Evolutionary conservation across 2,888 invertebrate genomes (phyloP), one percentile per base, ranked within the genome.

Genomic region (Meiosimyza decipiens): DNA sequence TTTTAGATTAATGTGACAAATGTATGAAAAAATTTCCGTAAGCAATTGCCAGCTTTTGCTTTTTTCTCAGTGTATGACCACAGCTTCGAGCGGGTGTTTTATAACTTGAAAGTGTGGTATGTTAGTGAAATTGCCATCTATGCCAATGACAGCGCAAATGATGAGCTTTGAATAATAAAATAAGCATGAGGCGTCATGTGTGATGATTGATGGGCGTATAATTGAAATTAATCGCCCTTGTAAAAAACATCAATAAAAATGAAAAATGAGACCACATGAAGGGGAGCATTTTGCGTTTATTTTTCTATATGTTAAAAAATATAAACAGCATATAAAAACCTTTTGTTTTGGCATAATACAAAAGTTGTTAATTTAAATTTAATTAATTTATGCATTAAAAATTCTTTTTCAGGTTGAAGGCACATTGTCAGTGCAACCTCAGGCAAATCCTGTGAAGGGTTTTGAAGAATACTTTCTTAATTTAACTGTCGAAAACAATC

Each of bases 351-450:
- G 6, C 40, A 40, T 40, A 3, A 40, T 7, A 51, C 18, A 68
- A 33, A 52, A 51, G 49, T 7, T 16, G 13, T 0, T 54, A 49
- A 68, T 22, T 7, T 55, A 57, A 66, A 49, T 55, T 64, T 49
- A 6, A 54, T 12, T 12, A 13, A 54, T 54, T 54, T 40, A 9
- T 40, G 9, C 6, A 40, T 40, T 40, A 9, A 6, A 40, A 13
- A 51, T 60, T 55, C 60, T 60, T 22, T 40, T 60, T 12, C 62
- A 88, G 87, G 94, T 95, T 52, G 95, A 95, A 85, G 95, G 98
- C n/a, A 97, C 98, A 1, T 90, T 98, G 76, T 96, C 97, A 12
- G 96, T 98, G 0, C 97, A 98, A 82, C 98, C 98, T 0, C 94
- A 95, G 82, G 97, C 98, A 1, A 94, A 96, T 84, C 93, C 94